phyloP scores from a whole-genome alignment of 2,797 vertebrate species.

The Tragopan temminckii region DNA sequence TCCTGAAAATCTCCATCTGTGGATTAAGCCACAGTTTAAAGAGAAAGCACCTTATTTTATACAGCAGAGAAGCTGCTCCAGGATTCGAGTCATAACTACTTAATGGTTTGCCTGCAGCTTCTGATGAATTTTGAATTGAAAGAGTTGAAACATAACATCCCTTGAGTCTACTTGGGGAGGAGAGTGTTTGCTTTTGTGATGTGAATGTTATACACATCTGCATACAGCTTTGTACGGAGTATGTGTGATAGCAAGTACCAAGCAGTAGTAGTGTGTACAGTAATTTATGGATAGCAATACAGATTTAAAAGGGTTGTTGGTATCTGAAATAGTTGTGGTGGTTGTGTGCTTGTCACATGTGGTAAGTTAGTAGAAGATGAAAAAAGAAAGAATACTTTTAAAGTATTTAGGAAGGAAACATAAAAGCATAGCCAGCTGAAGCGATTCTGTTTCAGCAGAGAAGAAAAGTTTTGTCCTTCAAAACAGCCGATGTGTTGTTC shows the following conservation, averaged over 20 bases:
- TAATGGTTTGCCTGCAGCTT: neutral
- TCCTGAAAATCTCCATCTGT: neutral
- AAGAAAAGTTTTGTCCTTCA: neutral
- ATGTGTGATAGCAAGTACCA: fast-evolving
- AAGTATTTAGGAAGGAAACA: neutral
- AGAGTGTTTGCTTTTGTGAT: neutral
- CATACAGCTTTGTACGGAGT: fast-evolving
- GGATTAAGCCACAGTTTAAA: neutral
- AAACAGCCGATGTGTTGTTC: neutral
- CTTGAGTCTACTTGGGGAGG: neutral
- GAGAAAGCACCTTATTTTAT: neutral
- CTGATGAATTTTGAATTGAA: neutral
- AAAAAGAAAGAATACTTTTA: neutral
- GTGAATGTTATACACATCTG: fast-evolving
- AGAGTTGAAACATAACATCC: neutral
- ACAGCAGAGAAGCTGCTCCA: neutral
- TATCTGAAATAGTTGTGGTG: neutral
- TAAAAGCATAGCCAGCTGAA: neutral
- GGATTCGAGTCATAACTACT: neutral
- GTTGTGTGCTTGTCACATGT: neutral
- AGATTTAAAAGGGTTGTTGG: neutral
- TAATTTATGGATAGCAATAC: fast-evolving
- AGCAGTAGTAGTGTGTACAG: neutral
- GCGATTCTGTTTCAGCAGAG: neutral
- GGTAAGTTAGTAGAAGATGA: neutral